Conservation (phyloP, 2,888 invertebrate genomes). For the Euplexia lucipara region DNA sequence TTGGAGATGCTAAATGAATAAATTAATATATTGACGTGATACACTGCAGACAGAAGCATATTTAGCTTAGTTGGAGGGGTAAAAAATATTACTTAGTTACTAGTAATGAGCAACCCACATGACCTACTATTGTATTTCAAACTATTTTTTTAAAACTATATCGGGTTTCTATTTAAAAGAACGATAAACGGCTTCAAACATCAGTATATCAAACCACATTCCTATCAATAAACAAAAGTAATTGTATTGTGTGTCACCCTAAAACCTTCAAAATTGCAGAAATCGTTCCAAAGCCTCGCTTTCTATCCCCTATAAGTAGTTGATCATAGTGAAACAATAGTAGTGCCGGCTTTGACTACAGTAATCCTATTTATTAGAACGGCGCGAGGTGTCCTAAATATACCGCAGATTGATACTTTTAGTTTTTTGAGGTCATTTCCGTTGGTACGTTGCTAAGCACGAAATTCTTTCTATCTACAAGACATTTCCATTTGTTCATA, state of each 20-base stretch:
- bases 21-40: no score
- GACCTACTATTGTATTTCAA: no score
- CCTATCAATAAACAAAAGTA: neutral
- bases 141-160: no score
- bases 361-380: conserved; percentile 70
- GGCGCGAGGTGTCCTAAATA: conserved; percentile 47
- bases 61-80: no score
- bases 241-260: conserved; percentile 12
- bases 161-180: no score
- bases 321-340: conserved; percentile 66
- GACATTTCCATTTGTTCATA: no score
- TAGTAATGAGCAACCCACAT: no score
- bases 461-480: no score
- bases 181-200: no score
- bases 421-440: conserved; percentile 46
- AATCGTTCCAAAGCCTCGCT: conserved; percentile 50
- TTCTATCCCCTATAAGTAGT: conserved; percentile 36
- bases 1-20: no score
- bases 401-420: conserved; percentile 66
- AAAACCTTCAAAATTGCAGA: conserved; percentile 47
- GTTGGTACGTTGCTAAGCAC: neutral
- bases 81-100: no score
- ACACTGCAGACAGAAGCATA: no score
- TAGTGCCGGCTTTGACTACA: conserved; percentile 56
- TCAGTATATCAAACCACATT: neutral